phyloP scores from a whole-genome alignment of 2,113 vertebrate species.

The Mirza zaza region DNA sequence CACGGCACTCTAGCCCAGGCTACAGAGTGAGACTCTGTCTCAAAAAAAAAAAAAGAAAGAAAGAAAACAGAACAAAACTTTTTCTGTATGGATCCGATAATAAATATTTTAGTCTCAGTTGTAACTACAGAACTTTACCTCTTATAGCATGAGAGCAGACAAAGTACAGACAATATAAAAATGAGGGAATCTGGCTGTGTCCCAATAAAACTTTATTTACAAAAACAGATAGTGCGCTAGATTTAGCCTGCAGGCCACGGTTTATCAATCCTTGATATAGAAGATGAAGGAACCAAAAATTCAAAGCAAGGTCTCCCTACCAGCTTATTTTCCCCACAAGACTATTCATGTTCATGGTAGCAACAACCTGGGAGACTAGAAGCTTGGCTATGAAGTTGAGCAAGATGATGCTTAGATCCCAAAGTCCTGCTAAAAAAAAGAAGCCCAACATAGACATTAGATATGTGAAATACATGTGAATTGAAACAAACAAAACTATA shows the following conservation, averaged over 20 bases:
- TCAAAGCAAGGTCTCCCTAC: not conserved
- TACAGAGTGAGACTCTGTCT: too few species aligned
- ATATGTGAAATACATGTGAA: not conserved
- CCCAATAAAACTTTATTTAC: not conserved
- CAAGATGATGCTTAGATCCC: not conserved
- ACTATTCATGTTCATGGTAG: not conserved
- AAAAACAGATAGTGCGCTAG: not conserved
- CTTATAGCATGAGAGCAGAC: not conserved
- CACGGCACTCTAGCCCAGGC: too few species aligned
- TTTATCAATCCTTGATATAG: not conserved
- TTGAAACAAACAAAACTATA: not conserved
- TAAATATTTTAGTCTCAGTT: not conserved
- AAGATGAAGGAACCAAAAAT: not conserved
- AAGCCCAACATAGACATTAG: not conserved
- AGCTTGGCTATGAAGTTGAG: not conserved
- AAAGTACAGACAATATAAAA: not conserved
- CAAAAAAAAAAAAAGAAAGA: too few species aligned
- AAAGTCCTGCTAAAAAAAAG: not conserved
- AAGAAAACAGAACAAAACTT: not conserved
- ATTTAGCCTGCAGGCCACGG: not conserved
- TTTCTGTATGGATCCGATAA: not conserved
- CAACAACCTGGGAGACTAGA: not conserved
- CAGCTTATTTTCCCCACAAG: not conserved
- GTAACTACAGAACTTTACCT: not conserved
- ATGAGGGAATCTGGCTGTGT: not conserved